Percentiles rank a stretch among this genome's conserved stretches.
Evolutionary conservation across 2,797 vertebrate species (phyloP).

Genomic region (Crenichthys baileyi): DNA sequence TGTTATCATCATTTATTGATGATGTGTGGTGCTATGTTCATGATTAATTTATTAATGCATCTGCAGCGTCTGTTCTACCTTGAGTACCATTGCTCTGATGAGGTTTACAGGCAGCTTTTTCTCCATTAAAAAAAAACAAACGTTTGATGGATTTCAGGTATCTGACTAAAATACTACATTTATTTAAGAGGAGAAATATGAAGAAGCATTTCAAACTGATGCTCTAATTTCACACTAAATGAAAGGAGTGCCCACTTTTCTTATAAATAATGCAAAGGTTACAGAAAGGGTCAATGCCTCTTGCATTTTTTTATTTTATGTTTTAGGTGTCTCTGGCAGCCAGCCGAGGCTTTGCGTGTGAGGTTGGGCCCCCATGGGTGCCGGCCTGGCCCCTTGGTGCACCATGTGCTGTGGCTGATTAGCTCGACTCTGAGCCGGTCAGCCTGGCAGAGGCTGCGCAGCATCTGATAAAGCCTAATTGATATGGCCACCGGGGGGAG

Average conservation of each 20-base stretch:
- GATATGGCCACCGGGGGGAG: constrained; percentile 69
- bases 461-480: constrained; percentile 84
- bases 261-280: background rate
- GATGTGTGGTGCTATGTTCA: constrained; percentile 25
- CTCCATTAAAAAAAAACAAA: too few relatives aligned
- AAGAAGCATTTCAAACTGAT: too few relatives aligned
- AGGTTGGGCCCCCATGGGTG: constrained; percentile 60
- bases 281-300: background rate
- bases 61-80: constrained; percentile 25
- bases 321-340: background rate
- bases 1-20: constrained; percentile 49
- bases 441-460: constrained; percentile 68
- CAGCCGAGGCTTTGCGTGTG: constrained; percentile 34
- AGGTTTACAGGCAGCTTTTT: background rate
- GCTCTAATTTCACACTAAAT: too few relatives aligned
- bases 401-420: constrained; percentile 82
- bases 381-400: constrained; percentile 66
- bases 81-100: constrained; percentile 1
- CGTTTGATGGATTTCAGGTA: too few relatives aligned
- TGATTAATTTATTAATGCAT: constrained; percentile 52
- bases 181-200: too few relatives aligned
- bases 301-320: background rate
- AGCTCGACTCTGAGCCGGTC: constrained; percentile 68
- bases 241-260: too few relatives aligned
- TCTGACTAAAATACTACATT: too few relatives aligned